A percentile compares a stretch with the other conserved stretches of the same genome.
phyloP scores from a whole-genome alignment of 2,113 vertebrate genomes.

The Alosa alosa region DNA sequence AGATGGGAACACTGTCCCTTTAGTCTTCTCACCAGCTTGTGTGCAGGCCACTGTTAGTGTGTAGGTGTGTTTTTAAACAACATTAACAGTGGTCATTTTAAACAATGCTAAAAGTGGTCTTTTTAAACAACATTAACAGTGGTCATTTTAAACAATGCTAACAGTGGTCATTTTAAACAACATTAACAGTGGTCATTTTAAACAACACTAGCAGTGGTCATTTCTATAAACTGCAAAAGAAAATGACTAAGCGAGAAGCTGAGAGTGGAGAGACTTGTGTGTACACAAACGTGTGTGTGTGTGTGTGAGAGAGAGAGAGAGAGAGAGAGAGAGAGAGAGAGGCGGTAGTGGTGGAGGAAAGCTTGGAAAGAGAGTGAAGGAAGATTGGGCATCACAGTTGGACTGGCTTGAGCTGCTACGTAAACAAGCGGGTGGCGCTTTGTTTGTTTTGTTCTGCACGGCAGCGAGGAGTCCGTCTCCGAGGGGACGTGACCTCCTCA shows the following conservation, averaged over 20 bases:
- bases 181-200: neutral
- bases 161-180: no score
- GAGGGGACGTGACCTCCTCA: neutral
- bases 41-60: neutral
- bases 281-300: neutral
- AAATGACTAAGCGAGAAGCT: no score
- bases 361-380: constrained; percentile 22
- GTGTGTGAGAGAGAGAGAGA: neutral
- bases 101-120: no score
- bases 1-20: no score
- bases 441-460: constrained; percentile 42
- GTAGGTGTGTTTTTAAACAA: neutral
- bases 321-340: neutral
- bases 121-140: no score
- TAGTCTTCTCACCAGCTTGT: neutral
- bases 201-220: no score
- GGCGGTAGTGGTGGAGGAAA: neutral
- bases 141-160: neutral
- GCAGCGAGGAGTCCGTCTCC: constrained; percentile 45
- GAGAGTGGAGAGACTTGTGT: neutral
- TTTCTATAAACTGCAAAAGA: no score
- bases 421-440: constrained; percentile 64
- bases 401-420: constrained; percentile 61
- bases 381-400: constrained; percentile 19
- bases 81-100: neutral